Percentiles rank a stretch among this genome's conserved stretches.
phyloP scores from a whole-genome alignment of 37 sponge, comb jelly and placozoan genomes.

The Beroe ovata region DNA sequence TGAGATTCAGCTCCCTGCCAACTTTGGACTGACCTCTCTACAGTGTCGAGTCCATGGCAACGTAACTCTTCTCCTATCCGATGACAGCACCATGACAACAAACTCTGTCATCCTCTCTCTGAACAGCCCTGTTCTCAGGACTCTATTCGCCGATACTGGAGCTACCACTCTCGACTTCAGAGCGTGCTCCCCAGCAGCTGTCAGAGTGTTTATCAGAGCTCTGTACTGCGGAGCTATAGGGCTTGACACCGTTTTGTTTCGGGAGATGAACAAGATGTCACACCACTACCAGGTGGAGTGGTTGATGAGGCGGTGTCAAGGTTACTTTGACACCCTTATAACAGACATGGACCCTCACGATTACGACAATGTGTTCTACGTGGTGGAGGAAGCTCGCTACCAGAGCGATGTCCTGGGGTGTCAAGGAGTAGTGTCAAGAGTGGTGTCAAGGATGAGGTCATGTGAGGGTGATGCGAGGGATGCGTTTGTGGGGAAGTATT shows the following conservation, averaged over 20 bases:
- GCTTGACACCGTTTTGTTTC: background rate
- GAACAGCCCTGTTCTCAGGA: slow-evolving; percentile 38
- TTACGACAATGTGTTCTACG: background rate
- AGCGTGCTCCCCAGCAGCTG: background rate
- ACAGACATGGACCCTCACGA: background rate
- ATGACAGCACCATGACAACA: background rate
- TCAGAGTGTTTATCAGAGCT: background rate
- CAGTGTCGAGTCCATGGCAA: background rate
- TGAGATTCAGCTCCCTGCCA: background rate
- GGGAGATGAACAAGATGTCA: slow-evolving; percentile 56
- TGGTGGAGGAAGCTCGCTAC: background rate
- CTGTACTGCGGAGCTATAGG: background rate
- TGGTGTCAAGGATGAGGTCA: background rate
- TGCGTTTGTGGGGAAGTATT: background rate
- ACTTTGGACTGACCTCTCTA: background rate
- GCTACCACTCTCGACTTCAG: background rate
- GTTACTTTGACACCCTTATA: background rate
- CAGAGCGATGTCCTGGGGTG: background rate
- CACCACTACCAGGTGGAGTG: background rate
- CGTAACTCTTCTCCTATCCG: background rate
- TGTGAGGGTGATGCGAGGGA: background rate
- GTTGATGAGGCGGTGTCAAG: slow-evolving; percentile 6
- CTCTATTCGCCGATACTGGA: background rate
- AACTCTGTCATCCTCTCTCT: slow-evolving; percentile 46
- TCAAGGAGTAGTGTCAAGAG: background rate